Evolutionary conservation across 1,140 invertebrate genomes (phyloP), one percentile per base, ranked within the genome.

Genomic region (Bombus terrestris): DNA sequence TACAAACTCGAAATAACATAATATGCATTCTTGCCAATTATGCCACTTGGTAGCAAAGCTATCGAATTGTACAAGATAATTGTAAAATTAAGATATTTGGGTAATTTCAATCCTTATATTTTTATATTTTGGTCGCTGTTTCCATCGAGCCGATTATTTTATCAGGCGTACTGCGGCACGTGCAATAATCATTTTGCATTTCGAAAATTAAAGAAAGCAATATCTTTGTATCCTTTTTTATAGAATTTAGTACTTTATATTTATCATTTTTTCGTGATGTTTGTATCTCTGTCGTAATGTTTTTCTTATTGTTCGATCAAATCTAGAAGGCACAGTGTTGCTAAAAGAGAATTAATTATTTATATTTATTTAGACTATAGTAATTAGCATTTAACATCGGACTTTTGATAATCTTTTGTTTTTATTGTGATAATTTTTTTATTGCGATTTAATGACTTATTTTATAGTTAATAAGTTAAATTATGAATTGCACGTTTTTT

Each of bases 101-200:
- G 64, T 87, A 62, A 3, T 18, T 57, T 39, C 25, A 53, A 59
- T 62, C 32, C 2, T 69, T 32, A 37, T 39, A 39, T 88, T 43
- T 72, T 83, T 59, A n/a, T 18, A 18, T 47, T 47, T 47, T 18
- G 47, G 15, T 47, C 47, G 5, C 47, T 47, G 57, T 62, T 41
- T 2, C 8, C 64, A 15, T 62, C 69, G 39, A 22, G 13, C 25
- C 35, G 82, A 88, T 89, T 89, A 79, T n/a, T 66, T 64, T 73
- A 81, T 87, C 80, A 10, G 15, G 32, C 2, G 32, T 22, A 4
- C 57, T 25, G 39, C 41, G 64, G 18, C 35, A 35, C 41, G 35
- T 78, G 6, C 12, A 64, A 73, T 64, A 62, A 84, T 79, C 41
- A 35, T 66, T n/a, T n/a, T 53, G 39, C 43, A 78, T 41, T 77